Evolutionary conservation across 2,113 vertebrate genomes (phyloP).

Genomic region (Dromaius novaehollandiae): DNA sequence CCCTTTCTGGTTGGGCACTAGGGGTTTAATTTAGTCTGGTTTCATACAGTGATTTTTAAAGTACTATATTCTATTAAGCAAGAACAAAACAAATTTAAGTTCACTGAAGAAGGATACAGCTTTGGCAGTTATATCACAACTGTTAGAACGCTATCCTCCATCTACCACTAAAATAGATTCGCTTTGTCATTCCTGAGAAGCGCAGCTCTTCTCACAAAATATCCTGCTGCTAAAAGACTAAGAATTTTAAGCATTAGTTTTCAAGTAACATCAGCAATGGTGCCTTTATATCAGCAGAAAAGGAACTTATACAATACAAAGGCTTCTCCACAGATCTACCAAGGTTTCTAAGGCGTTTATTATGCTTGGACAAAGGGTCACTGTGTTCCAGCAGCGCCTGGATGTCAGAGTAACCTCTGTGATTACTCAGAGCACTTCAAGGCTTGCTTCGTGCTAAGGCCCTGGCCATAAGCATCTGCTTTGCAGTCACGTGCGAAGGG

Average conservation of each 20-base stretch:
- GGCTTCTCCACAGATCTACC: neutral
- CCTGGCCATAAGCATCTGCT: neutral
- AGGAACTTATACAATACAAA: neutral
- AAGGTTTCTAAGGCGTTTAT: neutral
- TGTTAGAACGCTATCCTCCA: neutral
- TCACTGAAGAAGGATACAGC: neutral
- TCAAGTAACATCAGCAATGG: fast-evolving
- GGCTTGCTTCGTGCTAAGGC: neutral
- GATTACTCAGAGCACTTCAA: neutral
- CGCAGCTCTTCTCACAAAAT: neutral
- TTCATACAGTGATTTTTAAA: conserved; percentile 1
- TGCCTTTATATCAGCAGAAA: neutral
- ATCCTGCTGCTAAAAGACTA: neutral
- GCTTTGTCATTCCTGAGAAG: neutral
- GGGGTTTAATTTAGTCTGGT: neutral
- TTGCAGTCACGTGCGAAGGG: fast-evolving
- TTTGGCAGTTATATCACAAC: conserved; percentile 32
- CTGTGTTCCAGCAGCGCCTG: fast-evolving
- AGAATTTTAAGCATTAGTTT: neutral
- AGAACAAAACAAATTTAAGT: neutral
- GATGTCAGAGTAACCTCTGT: neutral
- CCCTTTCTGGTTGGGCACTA: neutral
- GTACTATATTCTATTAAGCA: neutral
- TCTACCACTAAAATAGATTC: neutral
- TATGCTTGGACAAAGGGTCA: neutral